phyloP scores from a whole-genome alignment of 2,113 vertebrate species.

The Leucoraja erinaceus region DNA sequence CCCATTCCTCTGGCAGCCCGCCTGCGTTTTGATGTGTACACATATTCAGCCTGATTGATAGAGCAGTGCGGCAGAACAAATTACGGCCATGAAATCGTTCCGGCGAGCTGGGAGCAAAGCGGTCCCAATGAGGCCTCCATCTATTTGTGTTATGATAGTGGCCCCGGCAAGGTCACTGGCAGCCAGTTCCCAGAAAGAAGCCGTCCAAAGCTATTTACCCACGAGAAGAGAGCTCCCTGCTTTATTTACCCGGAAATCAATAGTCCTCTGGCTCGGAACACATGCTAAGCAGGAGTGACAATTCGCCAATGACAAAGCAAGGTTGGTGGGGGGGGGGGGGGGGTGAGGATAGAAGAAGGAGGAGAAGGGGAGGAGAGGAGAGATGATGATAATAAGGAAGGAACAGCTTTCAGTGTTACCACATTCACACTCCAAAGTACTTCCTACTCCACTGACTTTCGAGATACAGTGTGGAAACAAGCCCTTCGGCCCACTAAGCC shows the following conservation, averaged over 20 bases:
- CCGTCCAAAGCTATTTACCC: slow-evolving; percentile 5
- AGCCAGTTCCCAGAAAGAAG: slow-evolving; percentile 24
- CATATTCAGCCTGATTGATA: slow-evolving; percentile 48
- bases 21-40: slow-evolving; percentile 47
- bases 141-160: slow-evolving; percentile 11
- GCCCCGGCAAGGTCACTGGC: slow-evolving; percentile 23
- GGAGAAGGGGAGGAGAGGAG: background rate
- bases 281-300: background rate
- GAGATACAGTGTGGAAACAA: no score
- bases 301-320: background rate
- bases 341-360: background rate
- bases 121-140: slow-evolving; percentile 4
- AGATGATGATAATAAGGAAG: background rate
- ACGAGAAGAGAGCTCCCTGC: background rate
- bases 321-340: background rate
- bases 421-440: background rate
- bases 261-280: background rate
- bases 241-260: background rate
- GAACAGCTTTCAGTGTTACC: background rate
- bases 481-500: no score
- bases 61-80: slow-evolving; percentile 55
- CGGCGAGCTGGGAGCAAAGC: background rate
- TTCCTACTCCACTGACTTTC: background rate
- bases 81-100: slow-evolving; percentile 43
- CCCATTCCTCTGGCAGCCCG: slow-evolving; percentile 55